A percentile compares a stretch with the other conserved stretches of the same genome.
Evolutionary conservation across 2,113 vertebrate species (phyloP).

Genomic region (Erinaceus europaeus): DNA sequence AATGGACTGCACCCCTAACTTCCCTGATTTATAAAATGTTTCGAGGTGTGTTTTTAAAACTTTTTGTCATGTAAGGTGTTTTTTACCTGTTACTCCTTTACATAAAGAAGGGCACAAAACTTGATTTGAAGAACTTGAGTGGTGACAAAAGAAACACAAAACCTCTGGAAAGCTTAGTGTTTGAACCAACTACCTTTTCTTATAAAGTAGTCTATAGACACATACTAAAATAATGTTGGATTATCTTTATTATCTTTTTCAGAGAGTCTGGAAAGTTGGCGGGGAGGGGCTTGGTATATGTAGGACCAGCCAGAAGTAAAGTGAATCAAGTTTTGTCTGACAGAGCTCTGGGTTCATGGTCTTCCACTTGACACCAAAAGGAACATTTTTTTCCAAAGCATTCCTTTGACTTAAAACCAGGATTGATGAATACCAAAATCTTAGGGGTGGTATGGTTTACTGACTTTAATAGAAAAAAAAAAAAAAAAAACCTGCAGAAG

Average conservation of each 20-base stretch:
- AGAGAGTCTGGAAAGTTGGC: background rate
- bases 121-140: background rate
- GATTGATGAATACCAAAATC: too few species aligned
- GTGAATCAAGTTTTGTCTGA: background rate
- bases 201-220: background rate
- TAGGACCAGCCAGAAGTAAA: background rate
- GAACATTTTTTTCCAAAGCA: background rate
- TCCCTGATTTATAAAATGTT: background rate
- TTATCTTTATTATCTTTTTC: background rate
- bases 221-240: background rate
- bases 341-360: background rate
- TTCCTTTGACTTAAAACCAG: background rate
- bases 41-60: background rate
- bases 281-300: background rate
- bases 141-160: background rate
- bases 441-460: background rate
- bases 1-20: background rate
- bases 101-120: conserved; percentile 40
- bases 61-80: conserved; percentile 25
- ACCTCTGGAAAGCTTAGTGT: background rate
- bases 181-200: background rate
- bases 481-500: too few species aligned
- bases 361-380: background rate
- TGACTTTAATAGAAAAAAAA: background rate
- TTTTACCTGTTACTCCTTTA: background rate